These are phyloP conservation scores for Sitta carolinensis DNA, from an alignment of 2,797 vertebrate genomes.

Conservation along the genomic window DNA sequence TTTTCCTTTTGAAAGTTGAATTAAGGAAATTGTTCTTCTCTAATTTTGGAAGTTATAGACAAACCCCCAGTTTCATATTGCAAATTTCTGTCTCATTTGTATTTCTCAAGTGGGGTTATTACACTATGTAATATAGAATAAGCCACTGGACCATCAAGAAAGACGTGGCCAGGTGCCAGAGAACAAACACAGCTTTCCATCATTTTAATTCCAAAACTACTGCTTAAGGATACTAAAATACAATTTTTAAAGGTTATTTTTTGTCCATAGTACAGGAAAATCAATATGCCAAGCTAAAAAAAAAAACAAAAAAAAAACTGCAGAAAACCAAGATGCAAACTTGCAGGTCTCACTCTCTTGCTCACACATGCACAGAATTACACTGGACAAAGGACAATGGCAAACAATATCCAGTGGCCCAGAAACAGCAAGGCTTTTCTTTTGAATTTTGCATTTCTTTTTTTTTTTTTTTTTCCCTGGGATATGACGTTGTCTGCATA, in stretches of 20 bases:
- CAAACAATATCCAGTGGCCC: background rate
- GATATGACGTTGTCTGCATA: background rate
- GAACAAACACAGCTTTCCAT: background rate
- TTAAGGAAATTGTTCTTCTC: background rate
- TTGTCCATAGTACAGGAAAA: background rate
- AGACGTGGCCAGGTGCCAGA: background rate
- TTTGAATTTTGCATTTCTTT: background rate
- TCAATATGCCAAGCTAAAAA: background rate
- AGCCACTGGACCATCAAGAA: background rate
- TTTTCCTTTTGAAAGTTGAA: background rate
- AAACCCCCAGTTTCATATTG: background rate
- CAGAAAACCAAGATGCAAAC: background rate
- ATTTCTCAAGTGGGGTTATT: background rate
- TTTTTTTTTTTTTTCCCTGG: background rate
- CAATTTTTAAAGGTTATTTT: background rate
- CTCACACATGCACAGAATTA: slow-evolving; percentile 21
- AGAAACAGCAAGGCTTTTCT: background rate
- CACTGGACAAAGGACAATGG: background rate
- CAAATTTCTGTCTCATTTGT: background rate
- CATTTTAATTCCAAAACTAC: background rate
- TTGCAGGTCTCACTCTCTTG: background rate
- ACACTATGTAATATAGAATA: background rate
- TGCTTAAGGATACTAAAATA: background rate
- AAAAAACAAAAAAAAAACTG: background rate
- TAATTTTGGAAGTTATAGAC: background rate